Percentiles rank a stretch among this genome's conserved stretches.
Evolutionary conservation across 2,888 invertebrate species (phyloP).

Genomic region (Cataglyphis albicans): DNA sequence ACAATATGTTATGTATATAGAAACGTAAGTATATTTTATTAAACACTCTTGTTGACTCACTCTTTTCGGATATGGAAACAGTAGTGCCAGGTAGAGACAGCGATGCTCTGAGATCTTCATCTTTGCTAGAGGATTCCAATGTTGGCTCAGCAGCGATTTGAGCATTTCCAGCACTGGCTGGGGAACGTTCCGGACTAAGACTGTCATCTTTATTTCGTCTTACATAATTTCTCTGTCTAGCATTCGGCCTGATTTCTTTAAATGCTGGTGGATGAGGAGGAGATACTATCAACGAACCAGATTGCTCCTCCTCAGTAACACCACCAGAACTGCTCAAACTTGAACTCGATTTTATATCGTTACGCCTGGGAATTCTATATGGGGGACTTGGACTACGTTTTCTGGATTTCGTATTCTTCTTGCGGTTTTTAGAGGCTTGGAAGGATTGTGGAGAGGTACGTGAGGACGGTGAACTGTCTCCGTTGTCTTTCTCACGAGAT

Average conservation of each 20-base stretch:
- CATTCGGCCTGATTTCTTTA: conserved; percentile 82
- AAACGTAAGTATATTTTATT: conserved; percentile 15
- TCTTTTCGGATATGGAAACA: conserved; percentile 79
- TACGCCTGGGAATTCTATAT: conserved; percentile 84
- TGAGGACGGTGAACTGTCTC: conserved; percentile 74
- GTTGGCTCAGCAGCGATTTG: conserved; percentile 70
- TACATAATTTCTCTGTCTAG: conserved; percentile 88
- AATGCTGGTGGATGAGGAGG: conserved; percentile 84
- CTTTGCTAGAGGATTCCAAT: conserved; percentile 81
- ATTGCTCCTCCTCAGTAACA: conserved; percentile 84
- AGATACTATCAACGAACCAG: conserved; percentile 84
- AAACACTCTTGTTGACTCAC: conserved; percentile 77
- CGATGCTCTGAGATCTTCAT: conserved; percentile 84
- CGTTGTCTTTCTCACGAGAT: conserved; percentile 82
- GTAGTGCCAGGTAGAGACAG: conserved; percentile 77
- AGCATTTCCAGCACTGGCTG: conserved; percentile 70
- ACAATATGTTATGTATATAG: conserved; percentile 15
- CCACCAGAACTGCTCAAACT: conserved; percentile 77
- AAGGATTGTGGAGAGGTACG: conserved; percentile 83
- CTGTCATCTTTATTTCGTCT: conserved; percentile 89
- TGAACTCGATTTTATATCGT: conserved; percentile 77
- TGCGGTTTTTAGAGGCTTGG: conserved; percentile 86
- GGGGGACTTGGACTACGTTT: conserved; percentile 83
- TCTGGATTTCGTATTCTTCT: conserved; percentile 80
- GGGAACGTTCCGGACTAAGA: conserved; percentile 87